Conservation (phyloP, 2,797 vertebrate genomes). For the Gadopsis bispinosus region DNA sequence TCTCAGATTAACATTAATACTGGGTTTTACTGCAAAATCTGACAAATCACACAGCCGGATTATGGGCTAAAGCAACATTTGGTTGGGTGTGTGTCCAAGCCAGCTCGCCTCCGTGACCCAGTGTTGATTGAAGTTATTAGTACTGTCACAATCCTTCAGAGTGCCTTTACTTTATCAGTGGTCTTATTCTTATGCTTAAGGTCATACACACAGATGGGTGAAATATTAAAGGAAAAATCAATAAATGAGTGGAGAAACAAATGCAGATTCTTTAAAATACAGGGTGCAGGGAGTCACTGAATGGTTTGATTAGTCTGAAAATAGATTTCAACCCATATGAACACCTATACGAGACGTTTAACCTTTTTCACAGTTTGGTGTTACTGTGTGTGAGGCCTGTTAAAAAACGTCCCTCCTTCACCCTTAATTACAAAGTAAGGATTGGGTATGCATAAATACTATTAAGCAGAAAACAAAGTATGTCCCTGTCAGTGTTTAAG, state of each 20-base stretch:
- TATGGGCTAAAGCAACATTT: constrained; percentile 70
- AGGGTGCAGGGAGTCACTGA: not conserved
- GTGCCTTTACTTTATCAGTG: not conserved
- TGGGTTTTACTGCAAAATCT: constrained; percentile 77
- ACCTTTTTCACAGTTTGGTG: not conserved
- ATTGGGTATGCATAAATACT: not conserved
- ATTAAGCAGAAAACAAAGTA: not conserved
- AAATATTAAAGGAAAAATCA: not conserved
- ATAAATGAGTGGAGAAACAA: not conserved
- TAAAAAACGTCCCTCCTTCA: not conserved
- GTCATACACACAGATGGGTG: not conserved
- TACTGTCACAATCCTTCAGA: constrained; percentile 32
- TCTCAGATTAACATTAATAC: constrained; percentile 80
- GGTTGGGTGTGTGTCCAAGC: constrained; percentile 61
- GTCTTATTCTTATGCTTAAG: not conserved
- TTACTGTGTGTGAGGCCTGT: not conserved
- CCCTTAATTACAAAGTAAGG: not conserved
- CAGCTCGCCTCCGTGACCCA: constrained; percentile 52
- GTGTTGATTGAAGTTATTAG: constrained; percentile 60
- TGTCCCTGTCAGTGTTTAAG: not conserved
- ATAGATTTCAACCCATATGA: not conserved
- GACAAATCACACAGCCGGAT: constrained; percentile 76
- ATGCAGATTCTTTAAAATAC: not conserved
- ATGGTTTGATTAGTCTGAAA: not conserved
- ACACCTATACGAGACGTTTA: not conserved